phyloP scores from a whole-genome alignment of 2,113 vertebrate species.

The Ranitomeya imitator region DNA sequence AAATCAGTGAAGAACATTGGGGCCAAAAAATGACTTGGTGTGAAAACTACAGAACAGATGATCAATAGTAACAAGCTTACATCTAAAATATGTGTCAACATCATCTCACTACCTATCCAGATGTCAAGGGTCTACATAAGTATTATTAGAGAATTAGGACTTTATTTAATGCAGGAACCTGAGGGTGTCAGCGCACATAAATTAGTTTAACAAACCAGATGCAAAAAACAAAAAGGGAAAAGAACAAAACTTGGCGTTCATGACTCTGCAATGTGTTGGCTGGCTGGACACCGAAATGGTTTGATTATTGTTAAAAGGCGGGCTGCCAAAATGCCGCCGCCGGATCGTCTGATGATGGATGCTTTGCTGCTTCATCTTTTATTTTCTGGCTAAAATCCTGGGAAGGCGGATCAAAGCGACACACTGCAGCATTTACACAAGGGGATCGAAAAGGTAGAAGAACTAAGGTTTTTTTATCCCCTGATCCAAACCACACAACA shows the following conservation, averaged over 20 bases:
- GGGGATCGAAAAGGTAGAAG: conserved; percentile 44
- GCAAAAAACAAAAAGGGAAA: conserved; percentile 3
- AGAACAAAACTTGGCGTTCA: conserved; percentile 39
- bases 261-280: not conserved
- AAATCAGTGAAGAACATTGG: not conserved
- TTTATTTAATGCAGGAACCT: not conserved
- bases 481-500: conserved; percentile 25
- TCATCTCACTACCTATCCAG: not conserved
- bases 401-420: conserved; percentile 58
- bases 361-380: conserved; percentile 55
- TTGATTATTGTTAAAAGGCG: conserved; percentile 59
- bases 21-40: not conserved
- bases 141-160: not conserved
- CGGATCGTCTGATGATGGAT: conserved; percentile 44
- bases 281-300: conserved; percentile 51
- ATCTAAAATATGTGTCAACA: not conserved
- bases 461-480: conserved; percentile 45
- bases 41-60: not conserved
- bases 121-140: not conserved
- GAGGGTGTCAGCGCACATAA: not conserved
- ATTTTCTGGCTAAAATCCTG: conserved; percentile 62
- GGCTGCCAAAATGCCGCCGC: conserved; percentile 40
- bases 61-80: not conserved
- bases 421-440: conserved; percentile 63
- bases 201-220: conserved; percentile 23